Conservation (phyloP, 2,888 invertebrate species). For the Hymenopus coronatus region DNA sequence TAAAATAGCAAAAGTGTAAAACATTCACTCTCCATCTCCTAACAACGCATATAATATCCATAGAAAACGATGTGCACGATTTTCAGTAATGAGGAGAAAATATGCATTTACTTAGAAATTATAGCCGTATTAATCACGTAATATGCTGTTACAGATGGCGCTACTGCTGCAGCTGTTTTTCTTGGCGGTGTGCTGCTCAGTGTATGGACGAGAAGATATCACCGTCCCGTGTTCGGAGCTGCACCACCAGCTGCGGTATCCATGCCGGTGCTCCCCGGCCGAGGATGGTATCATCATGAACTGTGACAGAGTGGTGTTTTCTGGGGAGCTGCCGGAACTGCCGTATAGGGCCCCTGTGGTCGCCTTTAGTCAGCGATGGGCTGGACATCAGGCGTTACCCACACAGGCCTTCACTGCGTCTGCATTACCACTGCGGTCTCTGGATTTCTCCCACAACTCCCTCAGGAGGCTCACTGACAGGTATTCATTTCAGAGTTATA, state of each 20-base stretch:
- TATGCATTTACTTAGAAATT: not conserved
- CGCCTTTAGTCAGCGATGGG: constrained; percentile 73
- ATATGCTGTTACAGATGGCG: not conserved
- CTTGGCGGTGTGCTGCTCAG: not conserved
- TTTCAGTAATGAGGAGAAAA: too few relatives aligned
- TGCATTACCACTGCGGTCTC: constrained; percentile 67
- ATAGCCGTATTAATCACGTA: too few relatives aligned
- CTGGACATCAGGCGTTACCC: constrained; percentile 78
- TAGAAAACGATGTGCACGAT: too few relatives aligned
- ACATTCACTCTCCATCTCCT: rapidly evolving
- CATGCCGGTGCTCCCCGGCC: constrained; percentile 62
- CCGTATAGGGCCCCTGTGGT: constrained; percentile 79
- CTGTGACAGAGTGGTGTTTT: constrained; percentile 80
- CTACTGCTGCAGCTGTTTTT: not conserved
- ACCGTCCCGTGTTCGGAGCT: constrained; percentile 67
- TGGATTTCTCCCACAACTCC: constrained; percentile 82
- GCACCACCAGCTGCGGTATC: constrained; percentile 70
- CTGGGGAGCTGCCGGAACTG: constrained; percentile 71
- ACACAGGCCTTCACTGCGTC: constrained; percentile 68
- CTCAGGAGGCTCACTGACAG: constrained; percentile 72
- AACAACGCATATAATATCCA: too few relatives aligned
- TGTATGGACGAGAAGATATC: not conserved
- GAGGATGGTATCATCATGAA: constrained; percentile 67
- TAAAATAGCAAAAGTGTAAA: too few relatives aligned
- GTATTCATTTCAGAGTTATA: not conserved